Base-by-base conservation (phyloP, 2,888 invertebrate species). In the Willowsia nigromaculata region DNA sequence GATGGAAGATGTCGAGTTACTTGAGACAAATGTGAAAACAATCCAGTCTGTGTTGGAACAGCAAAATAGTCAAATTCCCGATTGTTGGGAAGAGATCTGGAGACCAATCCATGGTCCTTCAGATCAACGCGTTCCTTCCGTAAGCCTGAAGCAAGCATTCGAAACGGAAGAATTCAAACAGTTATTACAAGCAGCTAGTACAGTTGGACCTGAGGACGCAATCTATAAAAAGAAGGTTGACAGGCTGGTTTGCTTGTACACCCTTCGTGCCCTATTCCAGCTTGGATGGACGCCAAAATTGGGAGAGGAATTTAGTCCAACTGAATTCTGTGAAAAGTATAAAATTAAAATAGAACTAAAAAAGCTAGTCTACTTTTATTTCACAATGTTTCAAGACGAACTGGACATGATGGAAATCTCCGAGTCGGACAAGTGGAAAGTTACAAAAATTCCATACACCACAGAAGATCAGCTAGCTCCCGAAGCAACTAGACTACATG, bases 51-150 rank as follows among this genome's bases (percentile, higher is more conserved):
- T 56, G 11, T 15, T 78, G 27, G 18, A 59, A 1, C 83, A 76
- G 18, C 86, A 65, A 56, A 40, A 33, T 0, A 43, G 25, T 13
- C 22, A 22, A 25, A 22, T 80, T 25, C 83, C 78, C 25, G 65
- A 50, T 15, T 37, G 27, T 2, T 78, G 62, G 86, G 86, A 87
- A 13, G 65, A 78, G 11, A 30, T 40, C 22, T 53, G 76, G 88
- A 27, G 18, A 47, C 13, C 18, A 3, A 53, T 22, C 13, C 59
- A 22, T 4, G 76, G 78, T 3, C 78, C 83, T 3, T 3, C 11
- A 0, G 30, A 27, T 18, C 40, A 25, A 6, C 25, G 22, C 27
- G 0, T 25, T 3, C 1, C 15, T 25, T n/a, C n/a, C 13, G 7
- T 33, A 30, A 11, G 25, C 5, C 6, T 25, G 5, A 5, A 25